These are phyloP conservation scores for Icerya purchasi DNA, from an alignment of 2,888 invertebrate species.

Conservation along the genomic window DNA sequence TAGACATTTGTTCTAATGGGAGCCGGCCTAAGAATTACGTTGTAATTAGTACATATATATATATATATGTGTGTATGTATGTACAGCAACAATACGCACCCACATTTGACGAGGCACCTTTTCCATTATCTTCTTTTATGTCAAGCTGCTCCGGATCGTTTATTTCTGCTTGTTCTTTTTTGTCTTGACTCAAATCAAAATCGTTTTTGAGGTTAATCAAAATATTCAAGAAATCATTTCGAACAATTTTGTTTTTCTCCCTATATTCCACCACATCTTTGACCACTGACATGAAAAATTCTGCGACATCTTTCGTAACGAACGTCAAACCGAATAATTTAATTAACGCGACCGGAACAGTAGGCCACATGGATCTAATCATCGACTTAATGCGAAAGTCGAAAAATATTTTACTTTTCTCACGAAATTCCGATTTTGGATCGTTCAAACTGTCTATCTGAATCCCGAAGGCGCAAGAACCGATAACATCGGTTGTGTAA, in stretches of 20 bases:
- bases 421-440: slow-evolving; percentile 25
- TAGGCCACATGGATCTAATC: neutral
- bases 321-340: slow-evolving; percentile 1
- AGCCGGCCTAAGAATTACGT: too few species aligned
- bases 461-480: slow-evolving; percentile 29
- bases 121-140: too few species aligned
- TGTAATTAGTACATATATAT: too few species aligned
- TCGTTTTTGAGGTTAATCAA: slow-evolving; percentile 13
- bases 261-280: slow-evolving; percentile 14
- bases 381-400: neutral
- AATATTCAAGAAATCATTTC: slow-evolving; percentile 16
- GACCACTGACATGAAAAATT: slow-evolving; percentile 11
- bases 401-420: slow-evolving; percentile 21
- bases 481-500: slow-evolving; percentile 30
- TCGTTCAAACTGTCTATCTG: slow-evolving; percentile 26
- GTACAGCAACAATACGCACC: too few species aligned
- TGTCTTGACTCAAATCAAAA: neutral
- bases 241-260: slow-evolving; percentile 12
- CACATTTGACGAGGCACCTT: too few species aligned
- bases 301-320: neutral
- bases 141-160: too few species aligned
- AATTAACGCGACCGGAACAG: neutral
- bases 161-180: neutral
- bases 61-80: too few species aligned
- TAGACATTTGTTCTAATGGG: too few species aligned